Conservation (phyloP, 35 echinoderm and acorn worm genomes). For the Anneissia japonica region DNA sequence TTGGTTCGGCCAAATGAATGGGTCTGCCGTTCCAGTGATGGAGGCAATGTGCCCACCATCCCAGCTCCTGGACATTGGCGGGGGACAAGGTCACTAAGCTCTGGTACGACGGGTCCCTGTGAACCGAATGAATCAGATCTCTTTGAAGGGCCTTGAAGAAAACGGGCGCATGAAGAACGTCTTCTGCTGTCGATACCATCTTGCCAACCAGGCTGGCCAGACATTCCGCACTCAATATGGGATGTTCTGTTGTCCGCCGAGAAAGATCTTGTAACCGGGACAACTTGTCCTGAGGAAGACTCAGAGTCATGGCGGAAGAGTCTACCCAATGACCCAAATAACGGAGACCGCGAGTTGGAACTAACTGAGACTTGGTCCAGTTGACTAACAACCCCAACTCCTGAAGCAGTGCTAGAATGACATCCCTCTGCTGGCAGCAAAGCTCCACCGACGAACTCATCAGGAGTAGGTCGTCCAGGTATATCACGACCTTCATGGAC, state of each 20-base stretch:
- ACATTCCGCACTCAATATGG: background rate
- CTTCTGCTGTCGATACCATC: constrained; percentile 9
- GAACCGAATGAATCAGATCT: background rate
- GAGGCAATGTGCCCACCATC: constrained; percentile 19
- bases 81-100: background rate
- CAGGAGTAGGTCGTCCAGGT: constrained; percentile 29
- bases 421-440: background rate
- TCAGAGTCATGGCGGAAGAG: background rate
- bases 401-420: background rate
- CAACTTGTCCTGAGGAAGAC: constrained; percentile 18
- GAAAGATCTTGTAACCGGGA: background rate
- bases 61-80: background rate
- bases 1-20: background rate
- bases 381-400: constrained; percentile 15
- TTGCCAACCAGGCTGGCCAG: constrained; percentile 4
- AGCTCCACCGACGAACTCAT: background rate
- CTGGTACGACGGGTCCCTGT: background rate
- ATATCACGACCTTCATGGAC: constrained; percentile 15
- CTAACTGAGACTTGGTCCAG: background rate
- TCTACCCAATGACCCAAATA: background rate
- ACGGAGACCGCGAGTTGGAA: background rate
- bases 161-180: background rate
- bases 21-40: constrained; percentile 18
- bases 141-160: constrained; percentile 7
- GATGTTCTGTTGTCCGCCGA: background rate